Evolutionary conservation across 2,888 invertebrate species (phyloP), one percentile per base, ranked within the genome.

Genomic region (Caenorhabditis panamensis): DNA sequence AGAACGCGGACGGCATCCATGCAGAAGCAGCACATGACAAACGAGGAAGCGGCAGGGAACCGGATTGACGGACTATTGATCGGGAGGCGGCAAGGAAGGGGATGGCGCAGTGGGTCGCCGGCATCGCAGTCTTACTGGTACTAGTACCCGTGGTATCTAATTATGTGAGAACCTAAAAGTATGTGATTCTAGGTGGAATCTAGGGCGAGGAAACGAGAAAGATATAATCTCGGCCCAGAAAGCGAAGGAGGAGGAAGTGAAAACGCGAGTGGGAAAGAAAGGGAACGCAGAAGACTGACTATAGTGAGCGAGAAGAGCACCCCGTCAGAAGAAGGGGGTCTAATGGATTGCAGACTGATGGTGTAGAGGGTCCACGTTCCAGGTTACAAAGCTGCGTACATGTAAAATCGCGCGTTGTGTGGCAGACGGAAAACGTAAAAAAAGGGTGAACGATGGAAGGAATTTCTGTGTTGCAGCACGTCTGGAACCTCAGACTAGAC

Each of bases 21-120:
- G 51, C 41, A 71, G 28, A 62, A 56, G 47, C 41, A 47, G 54
- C 72, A 73, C 62, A 73, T 58, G 44, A 36, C 62, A 6, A 31
- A 58, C 49, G 49, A 31, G 37, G 58, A 54, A 36, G 56, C 47
- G 56, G 24, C 47, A 56, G 63, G 64, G 64, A 73, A 73, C 72
- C 72, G 72, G 72, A 73, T 73, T 64, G 64, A 58, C 64, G 72
- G 64, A 58, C 64, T 73, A 73, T 73, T 56, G 72, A 73, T 73
- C 58, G 72, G 36, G 20, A 44, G 47, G 26, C 56, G 72, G 64
- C 58, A 73, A 20, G 28, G 41, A 62, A 63, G 56, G 44, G 62
- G 44, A 61, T 31, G 37, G 47, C 54, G 41, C 36, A n/a, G n/a
- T n/a, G n/a, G 24, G 58, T 49, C n/a, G 58, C 36, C 58, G 67